Conservation (phyloP, 2,888 invertebrate species). For the Diaphora mendica region DNA sequence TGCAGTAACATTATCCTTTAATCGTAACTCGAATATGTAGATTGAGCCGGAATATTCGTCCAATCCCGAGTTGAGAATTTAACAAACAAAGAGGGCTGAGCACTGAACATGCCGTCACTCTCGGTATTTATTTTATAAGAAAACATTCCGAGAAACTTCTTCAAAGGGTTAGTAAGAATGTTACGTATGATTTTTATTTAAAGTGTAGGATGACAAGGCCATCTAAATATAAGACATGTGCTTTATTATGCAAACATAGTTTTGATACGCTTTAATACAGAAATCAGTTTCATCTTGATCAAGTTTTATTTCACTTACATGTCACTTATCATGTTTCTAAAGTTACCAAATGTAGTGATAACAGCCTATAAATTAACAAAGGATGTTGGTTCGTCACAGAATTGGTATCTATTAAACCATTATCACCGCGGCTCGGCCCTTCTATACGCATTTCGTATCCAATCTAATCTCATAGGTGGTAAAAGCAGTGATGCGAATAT, state of each 20-base stretch:
- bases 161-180: conserved; percentile 13
- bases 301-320: not conserved
- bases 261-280: not conserved
- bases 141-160: conserved; percentile 25
- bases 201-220: conserved; percentile 1
- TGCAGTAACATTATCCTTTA: not conserved
- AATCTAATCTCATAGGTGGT: conserved; percentile 44
- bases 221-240: not conserved
- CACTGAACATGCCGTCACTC: conserved; percentile 24
- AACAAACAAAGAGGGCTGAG: conserved; percentile 33
- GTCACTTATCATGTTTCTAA: no score
- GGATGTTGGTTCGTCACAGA: conserved; percentile 20
- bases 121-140: conserved; percentile 40
- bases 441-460: conserved; percentile 42
- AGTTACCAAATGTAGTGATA: not conserved
- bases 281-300: not conserved
- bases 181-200: conserved; percentile 6
- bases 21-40: not conserved
- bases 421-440: conserved; percentile 25
- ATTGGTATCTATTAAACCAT: conserved; percentile 31
- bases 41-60: conserved; percentile 3
- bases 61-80: conserved; percentile 29
- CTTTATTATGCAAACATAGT: not conserved
- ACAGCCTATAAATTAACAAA: conserved; percentile 26
- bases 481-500: conserved; percentile 31